Conservation (phyloP, 2,888 invertebrate genomes). For the Lamellibrachia satsuma region DNA sequence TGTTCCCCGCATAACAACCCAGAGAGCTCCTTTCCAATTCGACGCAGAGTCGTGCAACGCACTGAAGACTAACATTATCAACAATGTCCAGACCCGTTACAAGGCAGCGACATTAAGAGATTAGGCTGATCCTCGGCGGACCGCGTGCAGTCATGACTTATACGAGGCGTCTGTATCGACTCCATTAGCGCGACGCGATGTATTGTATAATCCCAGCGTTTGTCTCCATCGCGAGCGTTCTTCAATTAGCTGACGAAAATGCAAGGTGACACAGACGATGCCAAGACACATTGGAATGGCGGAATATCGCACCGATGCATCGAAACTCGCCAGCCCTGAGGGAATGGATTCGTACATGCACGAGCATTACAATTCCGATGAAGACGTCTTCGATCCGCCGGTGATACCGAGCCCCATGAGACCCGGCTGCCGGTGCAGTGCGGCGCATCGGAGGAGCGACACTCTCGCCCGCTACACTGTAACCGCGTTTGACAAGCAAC, state of each 20-base stretch:
- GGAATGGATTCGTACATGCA: not conserved
- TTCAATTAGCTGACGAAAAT: not conserved
- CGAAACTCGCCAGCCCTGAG: not conserved
- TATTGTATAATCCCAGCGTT: not conserved
- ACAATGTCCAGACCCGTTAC: not conserved
- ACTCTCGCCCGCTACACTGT: too few species aligned
- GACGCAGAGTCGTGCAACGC: not conserved
- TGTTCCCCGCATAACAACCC: not conserved
- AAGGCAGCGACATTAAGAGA: not conserved
- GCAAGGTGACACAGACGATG: not conserved
- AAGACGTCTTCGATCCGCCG: not conserved
- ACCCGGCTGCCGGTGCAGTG: not conserved
- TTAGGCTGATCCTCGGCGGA: not conserved
- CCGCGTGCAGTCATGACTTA: not conserved
- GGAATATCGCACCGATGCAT: not conserved
- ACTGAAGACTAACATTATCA: not conserved
- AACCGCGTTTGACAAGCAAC: too few species aligned
- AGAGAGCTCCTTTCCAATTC: not conserved
- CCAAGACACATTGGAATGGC: not conserved
- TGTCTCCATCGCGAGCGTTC: not conserved
- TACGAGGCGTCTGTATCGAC: not conserved
- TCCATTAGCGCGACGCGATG: conserved; percentile 12
- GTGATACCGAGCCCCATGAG: not conserved
- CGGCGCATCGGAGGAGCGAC: not conserved
- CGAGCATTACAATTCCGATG: not conserved